A percentile compares a stretch with the other conserved stretches of the same genome.
Conservation (phyloP, 2,888 invertebrate genomes). For the Schrankia costaestrigalis region DNA sequence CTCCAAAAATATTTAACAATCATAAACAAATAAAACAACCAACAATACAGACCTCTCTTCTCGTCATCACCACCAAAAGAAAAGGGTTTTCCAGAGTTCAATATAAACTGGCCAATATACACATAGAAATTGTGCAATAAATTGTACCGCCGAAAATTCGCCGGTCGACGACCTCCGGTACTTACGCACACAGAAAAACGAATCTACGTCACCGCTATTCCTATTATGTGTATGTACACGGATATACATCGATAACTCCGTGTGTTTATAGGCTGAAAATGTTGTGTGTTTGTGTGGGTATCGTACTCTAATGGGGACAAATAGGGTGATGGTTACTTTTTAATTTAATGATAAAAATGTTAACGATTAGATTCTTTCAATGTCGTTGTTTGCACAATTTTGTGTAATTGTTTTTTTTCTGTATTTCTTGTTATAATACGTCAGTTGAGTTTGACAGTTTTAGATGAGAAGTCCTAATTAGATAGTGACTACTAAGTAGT, state of each 20-base stretch:
- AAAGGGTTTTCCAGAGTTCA: slow-evolving; percentile 6
- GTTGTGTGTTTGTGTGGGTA: slow-evolving; percentile 21
- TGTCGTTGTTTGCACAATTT: slow-evolving; percentile 10
- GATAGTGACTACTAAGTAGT: neutral
- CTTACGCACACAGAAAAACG: slow-evolving; percentile 33
- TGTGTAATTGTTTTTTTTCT: slow-evolving; percentile 6
- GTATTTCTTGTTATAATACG: slow-evolving; percentile 2
- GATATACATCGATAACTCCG: slow-evolving; percentile 28
- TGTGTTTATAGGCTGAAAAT: slow-evolving; percentile 30
- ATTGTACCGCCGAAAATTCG: slow-evolving; percentile 48
- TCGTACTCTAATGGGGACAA: slow-evolving; percentile 42
- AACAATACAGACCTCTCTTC: slow-evolving; percentile 5
- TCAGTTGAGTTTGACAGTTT: neutral
- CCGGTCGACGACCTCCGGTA: slow-evolving; percentile 44
- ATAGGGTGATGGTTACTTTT: slow-evolving; percentile 39
- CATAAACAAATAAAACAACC: slow-evolving; percentile 15
- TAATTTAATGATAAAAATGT: slow-evolving; percentile 28
- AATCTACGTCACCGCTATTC: slow-evolving; percentile 40
- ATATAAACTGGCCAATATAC: slow-evolving; percentile 12
- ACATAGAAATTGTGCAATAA: slow-evolving; percentile 51
- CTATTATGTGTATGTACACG: slow-evolving; percentile 35
- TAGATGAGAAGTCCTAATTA: neutral
- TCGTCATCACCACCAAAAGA: neutral
- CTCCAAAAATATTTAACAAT: slow-evolving; percentile 16
- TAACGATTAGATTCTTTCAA: slow-evolving; percentile 14